These are phyloP conservation scores for Nicator chloris DNA, from an alignment of 2,113 vertebrate species.

Conservation along the genomic window DNA sequence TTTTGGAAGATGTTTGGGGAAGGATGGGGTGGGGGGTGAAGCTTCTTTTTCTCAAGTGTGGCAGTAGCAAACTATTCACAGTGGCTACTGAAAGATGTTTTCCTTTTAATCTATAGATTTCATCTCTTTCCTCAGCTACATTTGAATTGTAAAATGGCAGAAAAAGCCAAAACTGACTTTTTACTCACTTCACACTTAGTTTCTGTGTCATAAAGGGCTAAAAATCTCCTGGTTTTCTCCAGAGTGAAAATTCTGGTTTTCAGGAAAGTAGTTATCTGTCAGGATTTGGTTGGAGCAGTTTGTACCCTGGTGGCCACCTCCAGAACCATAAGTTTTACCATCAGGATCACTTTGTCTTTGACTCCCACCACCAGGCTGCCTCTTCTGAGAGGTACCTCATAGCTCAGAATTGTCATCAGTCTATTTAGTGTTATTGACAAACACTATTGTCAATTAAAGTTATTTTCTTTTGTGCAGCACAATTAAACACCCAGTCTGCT, in stretches of 20 bases:
- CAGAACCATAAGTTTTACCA: neutral
- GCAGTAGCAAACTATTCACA: neutral
- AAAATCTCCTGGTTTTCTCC: neutral
- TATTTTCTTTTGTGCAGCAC: neutral
- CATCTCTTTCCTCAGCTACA: neutral
- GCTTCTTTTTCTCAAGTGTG: neutral
- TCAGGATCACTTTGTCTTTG: neutral
- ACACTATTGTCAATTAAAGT: neutral
- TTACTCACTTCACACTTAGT: neutral
- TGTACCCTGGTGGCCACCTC: neutral
- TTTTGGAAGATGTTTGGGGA: neutral
- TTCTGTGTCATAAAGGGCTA: neutral
- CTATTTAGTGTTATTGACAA: neutral
- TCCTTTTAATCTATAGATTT: neutral
- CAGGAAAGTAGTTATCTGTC: neutral
- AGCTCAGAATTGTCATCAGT: neutral
- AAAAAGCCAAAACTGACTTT: neutral
- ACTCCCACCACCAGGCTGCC: neutral
- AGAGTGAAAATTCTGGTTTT: neutral
- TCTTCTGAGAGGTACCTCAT: neutral
- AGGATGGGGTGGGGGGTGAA: neutral
- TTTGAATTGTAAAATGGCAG: neutral
- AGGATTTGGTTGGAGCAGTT: neutral
- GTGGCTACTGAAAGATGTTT: neutral
- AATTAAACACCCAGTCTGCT: neutral